Evolutionary conservation across 2,888 invertebrate genomes (phyloP), one percentile per base, ranked within the genome.

Genomic region (Cheilosia impressa): DNA sequence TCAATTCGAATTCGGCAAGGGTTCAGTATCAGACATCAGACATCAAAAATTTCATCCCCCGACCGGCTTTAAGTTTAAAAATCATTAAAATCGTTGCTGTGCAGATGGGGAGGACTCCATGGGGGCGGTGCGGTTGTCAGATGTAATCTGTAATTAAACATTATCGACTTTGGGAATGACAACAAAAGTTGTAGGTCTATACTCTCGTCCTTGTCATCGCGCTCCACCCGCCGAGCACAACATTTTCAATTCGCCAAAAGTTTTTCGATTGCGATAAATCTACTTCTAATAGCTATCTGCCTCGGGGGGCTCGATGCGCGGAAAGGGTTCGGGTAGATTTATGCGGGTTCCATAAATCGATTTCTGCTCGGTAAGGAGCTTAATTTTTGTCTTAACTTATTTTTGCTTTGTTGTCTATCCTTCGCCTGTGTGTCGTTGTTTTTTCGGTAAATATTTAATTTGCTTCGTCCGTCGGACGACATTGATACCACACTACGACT

Each of bases 101-200:
- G 68, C 24, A 22, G 9, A 31, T 34, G 3, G 68, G 50, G 13
- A 27, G 31, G 60, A 22, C 53, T 27, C 24, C 10, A 22, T 47
- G 7, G 19, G 5, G 34, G 34, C 38, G 38, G 10, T 38, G 17
- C 55, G 81, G 76, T 77, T 81, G 81, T 81, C 81, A 76, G 85
- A 85, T 81, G 85, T 85, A 85, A 85, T 85, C 85, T 88, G 88
- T 89, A 89, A 89, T 89, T 89, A 89, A 89, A 89, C 89, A 89
- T 89, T 89, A 89, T 89, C 89, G 89, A 89, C 89, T 89, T 89
- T 89, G 88, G 83, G 87, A 89, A 88, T 88, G 88, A 89, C 89
- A 89, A 88, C 88, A 88, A 85, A 88, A 88, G 87, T 79, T 87
- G 79, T 80, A 81, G 77, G 55, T 78, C 77, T 63, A 45, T 10